Base-by-base conservation (phyloP, 2,888 invertebrate species). In the Leptogaster cylindrica region DNA sequence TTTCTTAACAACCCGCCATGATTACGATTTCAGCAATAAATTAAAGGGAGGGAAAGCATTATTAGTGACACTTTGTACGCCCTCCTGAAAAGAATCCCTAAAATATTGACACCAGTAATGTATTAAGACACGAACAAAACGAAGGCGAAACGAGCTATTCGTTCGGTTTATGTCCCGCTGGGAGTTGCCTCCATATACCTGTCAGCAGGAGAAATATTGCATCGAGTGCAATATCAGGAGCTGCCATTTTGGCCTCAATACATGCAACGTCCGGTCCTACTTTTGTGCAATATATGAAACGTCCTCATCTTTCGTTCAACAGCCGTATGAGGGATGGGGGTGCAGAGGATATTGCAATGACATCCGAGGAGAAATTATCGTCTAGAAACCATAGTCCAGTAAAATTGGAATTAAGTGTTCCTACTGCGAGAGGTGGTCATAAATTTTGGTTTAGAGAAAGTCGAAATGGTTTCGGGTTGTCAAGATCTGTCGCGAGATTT, bases 361-460 rank as follows among this genome's bases (percentile, higher is more conserved):
- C 58, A 58, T 58, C 18, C 25, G 39, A 58, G 58, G 39, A 58
- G 58, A 58, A 58, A 58, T 58, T 58, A 58, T 58, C 36, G 58
- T 41, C 41, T 39, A 39, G 41, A 39, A 39, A 41, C 58, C 36
- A 39, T 58, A 41, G 58, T 58, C 58, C 58, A 58, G 41, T 41
- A 58, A 58, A 58, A 58, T 58, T 36, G 58, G 58, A 58, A 58
- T 58, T 58, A 58, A 58, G 58, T 58, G 58, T 41, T 58, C 63
- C 63, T 63, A 63, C 63, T 63, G 63, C 28, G 63, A 58, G 18
- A 12, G 20, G 63, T 16, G 44, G 44, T 46, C 63, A 63, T 63
- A 63, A 63, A 63, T 63, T 63, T 63, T 63, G 63, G 63, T 63
- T 63, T 28, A 14, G 63, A 63, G 63, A 63, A 63, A 63, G 63